Evolutionary conservation across 2,888 invertebrate species (phyloP).

Genomic region (Lordiphosa andalusiaca): DNA sequence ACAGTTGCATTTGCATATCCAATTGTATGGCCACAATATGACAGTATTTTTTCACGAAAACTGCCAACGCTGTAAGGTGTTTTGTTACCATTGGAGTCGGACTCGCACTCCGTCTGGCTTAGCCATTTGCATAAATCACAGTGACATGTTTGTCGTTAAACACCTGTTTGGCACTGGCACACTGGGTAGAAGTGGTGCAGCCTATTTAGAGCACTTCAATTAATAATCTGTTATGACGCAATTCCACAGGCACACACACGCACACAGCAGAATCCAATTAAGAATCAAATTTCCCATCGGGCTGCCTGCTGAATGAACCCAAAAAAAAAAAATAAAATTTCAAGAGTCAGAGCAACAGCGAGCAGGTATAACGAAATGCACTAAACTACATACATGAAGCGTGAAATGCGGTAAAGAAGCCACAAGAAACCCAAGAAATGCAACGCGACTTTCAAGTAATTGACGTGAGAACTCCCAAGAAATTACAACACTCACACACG

Average conservation of each 20-base stretch:
- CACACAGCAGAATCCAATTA: neutral
- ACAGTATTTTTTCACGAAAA: slow-evolving; percentile 29
- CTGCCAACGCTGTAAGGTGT: slow-evolving; percentile 31
- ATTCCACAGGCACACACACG: slow-evolving; percentile 3
- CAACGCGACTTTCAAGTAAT: slow-evolving; percentile 28
- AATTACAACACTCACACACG: slow-evolving; percentile 30
- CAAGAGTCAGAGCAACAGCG: slow-evolving; percentile 1
- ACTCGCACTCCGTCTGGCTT: slow-evolving; percentile 16
- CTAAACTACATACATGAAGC: slow-evolving; percentile 18
- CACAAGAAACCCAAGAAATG: slow-evolving; percentile 14
- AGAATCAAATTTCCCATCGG: slow-evolving; percentile 8
- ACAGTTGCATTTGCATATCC: slow-evolving; percentile 39
- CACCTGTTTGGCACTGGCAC: slow-evolving; percentile 40
- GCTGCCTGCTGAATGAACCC: slow-evolving; percentile 18
- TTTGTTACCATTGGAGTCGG: slow-evolving; percentile 12
- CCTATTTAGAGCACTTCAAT: slow-evolving; percentile 13
- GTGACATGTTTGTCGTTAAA: slow-evolving; percentile 57
- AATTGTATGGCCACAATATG: slow-evolving; percentile 34
- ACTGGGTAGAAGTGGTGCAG: slow-evolving; percentile 1
- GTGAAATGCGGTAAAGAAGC: slow-evolving; percentile 24
- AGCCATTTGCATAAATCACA: slow-evolving; percentile 59
- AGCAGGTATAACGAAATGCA: slow-evolving; percentile 12
- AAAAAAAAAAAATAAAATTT: slow-evolving; percentile 12
- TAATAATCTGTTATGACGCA: slow-evolving; percentile 14
- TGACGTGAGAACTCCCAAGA: slow-evolving; percentile 42